phyloP scores from a whole-genome alignment of 2,888 invertebrate genomes.

The Tenthredo notha region DNA sequence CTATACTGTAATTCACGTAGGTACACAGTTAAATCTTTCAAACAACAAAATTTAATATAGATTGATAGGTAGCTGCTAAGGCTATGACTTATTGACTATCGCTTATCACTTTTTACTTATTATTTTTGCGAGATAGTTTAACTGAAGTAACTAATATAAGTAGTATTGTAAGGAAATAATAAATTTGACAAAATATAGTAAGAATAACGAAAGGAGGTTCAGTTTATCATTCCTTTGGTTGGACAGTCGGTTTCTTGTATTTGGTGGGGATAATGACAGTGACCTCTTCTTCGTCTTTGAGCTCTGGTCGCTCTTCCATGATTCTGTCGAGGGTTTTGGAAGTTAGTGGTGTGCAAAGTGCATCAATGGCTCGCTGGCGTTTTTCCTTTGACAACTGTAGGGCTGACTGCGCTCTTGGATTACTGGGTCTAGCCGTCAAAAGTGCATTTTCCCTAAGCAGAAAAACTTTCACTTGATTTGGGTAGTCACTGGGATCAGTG shows the following conservation, averaged over 20 bases:
- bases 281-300: neutral
- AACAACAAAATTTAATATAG: too few species aligned
- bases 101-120: too few species aligned
- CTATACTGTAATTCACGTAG: too few species aligned
- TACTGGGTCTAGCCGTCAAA: neutral
- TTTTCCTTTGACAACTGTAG: neutral
- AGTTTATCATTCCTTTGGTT: neutral
- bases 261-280: neutral
- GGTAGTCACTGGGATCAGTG: neutral
- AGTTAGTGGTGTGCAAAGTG: neutral
- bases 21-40: too few species aligned
- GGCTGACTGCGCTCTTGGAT: neutral
- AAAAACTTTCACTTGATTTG: neutral
- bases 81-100: too few species aligned
- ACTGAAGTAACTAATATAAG: too few species aligned
- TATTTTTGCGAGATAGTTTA: too few species aligned
- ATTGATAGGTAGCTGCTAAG: too few species aligned
- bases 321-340: neutral
- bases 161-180: too few species aligned
- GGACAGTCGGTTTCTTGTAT: neutral
- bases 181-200: too few species aligned
- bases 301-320: neutral
- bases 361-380: neutral
- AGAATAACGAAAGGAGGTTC: neutral
- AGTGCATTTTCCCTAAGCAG: neutral